These are phyloP conservation scores for Narcine bancroftii DNA, from an alignment of 2,113 vertebrate species.

Conservation along the genomic window DNA sequence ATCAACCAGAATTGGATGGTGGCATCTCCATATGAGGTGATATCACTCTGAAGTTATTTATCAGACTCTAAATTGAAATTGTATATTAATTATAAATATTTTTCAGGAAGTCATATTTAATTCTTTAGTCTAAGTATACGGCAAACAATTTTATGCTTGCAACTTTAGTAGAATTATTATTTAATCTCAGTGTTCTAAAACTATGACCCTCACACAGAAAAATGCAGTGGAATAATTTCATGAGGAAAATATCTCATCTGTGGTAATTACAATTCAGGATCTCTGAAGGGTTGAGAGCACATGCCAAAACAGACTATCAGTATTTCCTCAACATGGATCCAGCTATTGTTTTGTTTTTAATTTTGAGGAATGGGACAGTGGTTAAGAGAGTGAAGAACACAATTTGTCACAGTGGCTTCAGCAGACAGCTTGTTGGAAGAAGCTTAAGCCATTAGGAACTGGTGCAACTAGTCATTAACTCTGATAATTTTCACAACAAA, in stretches of 20 bases:
- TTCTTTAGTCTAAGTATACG: background rate
- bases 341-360: background rate
- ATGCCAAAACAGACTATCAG: background rate
- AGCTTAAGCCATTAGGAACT: background rate
- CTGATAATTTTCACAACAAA: background rate
- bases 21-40: too few species aligned
- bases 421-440: background rate
- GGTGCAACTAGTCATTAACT: background rate
- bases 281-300: background rate
- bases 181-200: background rate
- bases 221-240: background rate
- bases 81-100: background rate
- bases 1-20: background rate
- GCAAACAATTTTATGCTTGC: background rate
- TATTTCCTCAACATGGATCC: background rate
- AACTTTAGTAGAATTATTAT: background rate
- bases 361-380: background rate
- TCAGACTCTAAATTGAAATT: background rate
- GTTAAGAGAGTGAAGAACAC: background rate
- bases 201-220: background rate
- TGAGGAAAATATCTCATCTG: background rate
- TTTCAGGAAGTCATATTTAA: background rate
- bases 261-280: background rate
- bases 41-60: background rate
- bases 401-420: too few species aligned